Conservation (phyloP, 2,888 invertebrate species). For the Synergus gifuensis region DNA sequence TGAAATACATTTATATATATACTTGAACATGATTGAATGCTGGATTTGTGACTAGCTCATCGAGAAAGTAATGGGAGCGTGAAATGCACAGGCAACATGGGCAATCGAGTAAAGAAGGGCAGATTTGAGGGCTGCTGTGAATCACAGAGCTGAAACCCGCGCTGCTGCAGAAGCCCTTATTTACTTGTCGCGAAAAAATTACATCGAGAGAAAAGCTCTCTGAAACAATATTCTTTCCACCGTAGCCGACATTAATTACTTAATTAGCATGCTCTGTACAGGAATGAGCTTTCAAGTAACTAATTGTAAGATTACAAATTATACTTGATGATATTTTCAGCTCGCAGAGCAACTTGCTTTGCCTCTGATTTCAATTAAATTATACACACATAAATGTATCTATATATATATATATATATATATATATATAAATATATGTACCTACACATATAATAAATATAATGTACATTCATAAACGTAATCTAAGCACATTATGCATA, state of each 20-base stretch:
- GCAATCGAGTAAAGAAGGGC: constrained; percentile 36
- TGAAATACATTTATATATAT: constrained; percentile 16
- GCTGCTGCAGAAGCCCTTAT: constrained; percentile 14
- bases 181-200: constrained; percentile 39
- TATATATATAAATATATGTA: neutral
- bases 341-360: neutral
- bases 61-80: constrained; percentile 38
- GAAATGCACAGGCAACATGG: constrained; percentile 36
- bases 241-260: constrained; percentile 23
- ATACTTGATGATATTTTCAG: constrained; percentile 25
- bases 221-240: constrained; percentile 14
- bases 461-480: neutral
- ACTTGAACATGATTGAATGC: constrained; percentile 32
- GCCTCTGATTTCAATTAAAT: neutral
- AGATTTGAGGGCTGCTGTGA: constrained; percentile 34
- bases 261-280: constrained; percentile 17
- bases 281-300: constrained; percentile 24
- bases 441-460: neutral
- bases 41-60: constrained; percentile 26
- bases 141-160: constrained; percentile 13
- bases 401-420: neutral
- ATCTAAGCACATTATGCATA: neutral
- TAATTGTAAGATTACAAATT: constrained; percentile 20
- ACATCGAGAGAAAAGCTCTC: constrained; percentile 9
- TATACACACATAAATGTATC: neutral